These are phyloP conservation scores for Sebastolobus altivelis DNA, from an alignment of 2,797 vertebrate species.

Conservation along the genomic window DNA sequence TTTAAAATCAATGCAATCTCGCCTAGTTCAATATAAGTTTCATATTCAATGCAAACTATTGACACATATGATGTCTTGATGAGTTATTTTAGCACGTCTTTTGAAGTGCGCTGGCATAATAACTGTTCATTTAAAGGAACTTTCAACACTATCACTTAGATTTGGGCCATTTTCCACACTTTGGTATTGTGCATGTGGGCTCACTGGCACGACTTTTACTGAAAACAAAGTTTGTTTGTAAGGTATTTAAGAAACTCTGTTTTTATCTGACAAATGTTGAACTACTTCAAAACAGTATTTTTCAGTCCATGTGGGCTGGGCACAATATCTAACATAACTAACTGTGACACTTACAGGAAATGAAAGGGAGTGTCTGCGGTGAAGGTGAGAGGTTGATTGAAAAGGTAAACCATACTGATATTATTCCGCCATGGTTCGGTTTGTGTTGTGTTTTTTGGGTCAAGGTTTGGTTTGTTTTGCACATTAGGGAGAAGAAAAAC, in stretches of 20 bases:
- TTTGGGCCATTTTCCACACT: neutral
- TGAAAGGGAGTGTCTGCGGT: neutral
- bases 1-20: too few relatives aligned
- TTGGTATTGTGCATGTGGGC: neutral
- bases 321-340: neutral
- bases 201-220: neutral
- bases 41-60: neutral
- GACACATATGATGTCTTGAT: neutral
- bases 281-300: neutral
- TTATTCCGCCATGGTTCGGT: neutral
- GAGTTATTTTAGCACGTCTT: neutral
- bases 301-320: neutral
- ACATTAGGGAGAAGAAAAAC: too few relatives aligned
- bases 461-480: too few relatives aligned
- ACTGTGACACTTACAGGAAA: neutral
- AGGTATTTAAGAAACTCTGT: neutral
- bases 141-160: neutral
- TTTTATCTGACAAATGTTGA: neutral
- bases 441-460: too few relatives aligned
- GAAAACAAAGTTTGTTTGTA: neutral
- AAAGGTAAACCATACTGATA: conserved; percentile 20
- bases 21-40: neutral
- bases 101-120: neutral
- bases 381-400: conserved; percentile 16
- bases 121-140: neutral